A percentile compares a stretch with the other conserved stretches of the same genome.
phyloP scores from a whole-genome alignment of 2,113 vertebrate genomes.

The Colossoma macropomum region DNA sequence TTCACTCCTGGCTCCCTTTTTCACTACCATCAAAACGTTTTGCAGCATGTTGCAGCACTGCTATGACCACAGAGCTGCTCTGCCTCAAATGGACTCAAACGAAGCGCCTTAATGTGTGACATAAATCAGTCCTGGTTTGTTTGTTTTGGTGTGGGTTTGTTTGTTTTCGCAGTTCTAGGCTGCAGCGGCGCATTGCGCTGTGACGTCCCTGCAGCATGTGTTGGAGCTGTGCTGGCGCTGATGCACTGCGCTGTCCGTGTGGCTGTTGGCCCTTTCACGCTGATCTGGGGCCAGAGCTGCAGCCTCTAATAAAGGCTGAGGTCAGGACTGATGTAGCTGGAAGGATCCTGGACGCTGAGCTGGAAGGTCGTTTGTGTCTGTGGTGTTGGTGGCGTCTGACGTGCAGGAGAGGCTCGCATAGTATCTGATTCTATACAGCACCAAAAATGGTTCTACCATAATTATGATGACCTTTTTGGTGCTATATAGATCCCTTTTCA shows the following conservation, averaged over 20 bases:
- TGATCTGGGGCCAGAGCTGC: slow-evolving; percentile 33
- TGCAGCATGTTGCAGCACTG: neutral
- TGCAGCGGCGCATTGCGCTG: slow-evolving; percentile 14
- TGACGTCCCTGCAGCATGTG: neutral
- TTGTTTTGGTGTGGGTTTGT: slow-evolving; percentile 38
- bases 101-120: slow-evolving; percentile 15
- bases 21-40: neutral
- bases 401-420: too few relatives aligned
- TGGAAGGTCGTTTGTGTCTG: slow-evolving; percentile 19
- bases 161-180: slow-evolving; percentile 45
- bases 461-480: too few relatives aligned
- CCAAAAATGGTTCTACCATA: too few relatives aligned
- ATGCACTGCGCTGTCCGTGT: slow-evolving; percentile 69
- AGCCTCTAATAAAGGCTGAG: neutral
- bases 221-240: slow-evolving; percentile 68
- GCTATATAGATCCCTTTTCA: too few relatives aligned
- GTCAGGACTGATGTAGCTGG: slow-evolving; percentile 10
- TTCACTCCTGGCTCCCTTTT: too few relatives aligned
- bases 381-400: slow-evolving; percentile 52
- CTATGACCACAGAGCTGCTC: neutral
- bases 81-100: neutral
- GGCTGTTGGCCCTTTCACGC: slow-evolving; percentile 57
- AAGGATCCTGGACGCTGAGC: neutral
- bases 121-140: slow-evolving; percentile 27
- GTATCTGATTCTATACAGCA: too few relatives aligned